These are phyloP conservation scores for Neoitamus cyanurus DNA, from an alignment of 2,888 invertebrate genomes.

Conservation along the genomic window DNA sequence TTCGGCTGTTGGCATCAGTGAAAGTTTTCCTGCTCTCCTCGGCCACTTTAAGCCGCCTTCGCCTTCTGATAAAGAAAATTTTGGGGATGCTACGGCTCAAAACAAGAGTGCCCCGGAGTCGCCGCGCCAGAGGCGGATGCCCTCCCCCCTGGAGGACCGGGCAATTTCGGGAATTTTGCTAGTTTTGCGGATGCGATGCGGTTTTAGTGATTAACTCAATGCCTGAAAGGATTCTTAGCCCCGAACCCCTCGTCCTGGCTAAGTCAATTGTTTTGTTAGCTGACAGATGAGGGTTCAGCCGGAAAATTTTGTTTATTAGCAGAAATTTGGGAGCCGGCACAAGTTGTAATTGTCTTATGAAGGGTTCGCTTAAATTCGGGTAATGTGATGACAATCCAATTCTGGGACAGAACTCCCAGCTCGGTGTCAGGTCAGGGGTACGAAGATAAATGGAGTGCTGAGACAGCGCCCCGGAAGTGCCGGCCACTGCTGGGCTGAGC, in stretches of 20 bases:
- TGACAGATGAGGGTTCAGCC: constrained; percentile 39
- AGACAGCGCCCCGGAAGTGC: neutral
- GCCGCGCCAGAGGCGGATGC: neutral
- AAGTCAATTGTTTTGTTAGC: constrained; percentile 45
- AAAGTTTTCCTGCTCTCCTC: constrained; percentile 16
- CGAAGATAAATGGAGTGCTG: constrained; percentile 6
- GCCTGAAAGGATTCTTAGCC: constrained; percentile 26
- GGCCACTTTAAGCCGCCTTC: neutral
- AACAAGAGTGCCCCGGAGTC: neutral
- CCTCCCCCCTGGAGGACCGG: neutral
- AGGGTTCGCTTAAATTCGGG: constrained; percentile 6
- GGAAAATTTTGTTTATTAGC: constrained; percentile 43
- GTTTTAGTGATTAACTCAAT: constrained; percentile 44
- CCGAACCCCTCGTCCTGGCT: neutral
- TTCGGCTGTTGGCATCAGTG: neutral
- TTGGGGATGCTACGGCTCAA: neutral
- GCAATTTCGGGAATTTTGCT: constrained; percentile 37
- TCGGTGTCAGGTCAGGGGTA: neutral
- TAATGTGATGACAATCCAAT: constrained; percentile 34
- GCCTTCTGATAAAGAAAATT: constrained; percentile 22
- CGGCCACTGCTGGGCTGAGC: neutral
- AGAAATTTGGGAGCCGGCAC: neutral
- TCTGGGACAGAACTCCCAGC: neutral
- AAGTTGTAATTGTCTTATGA: constrained; percentile 34
- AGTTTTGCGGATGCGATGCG: constrained; percentile 42